Conservation (phyloP, 2,888 invertebrate species). For the Nineta flava region DNA sequence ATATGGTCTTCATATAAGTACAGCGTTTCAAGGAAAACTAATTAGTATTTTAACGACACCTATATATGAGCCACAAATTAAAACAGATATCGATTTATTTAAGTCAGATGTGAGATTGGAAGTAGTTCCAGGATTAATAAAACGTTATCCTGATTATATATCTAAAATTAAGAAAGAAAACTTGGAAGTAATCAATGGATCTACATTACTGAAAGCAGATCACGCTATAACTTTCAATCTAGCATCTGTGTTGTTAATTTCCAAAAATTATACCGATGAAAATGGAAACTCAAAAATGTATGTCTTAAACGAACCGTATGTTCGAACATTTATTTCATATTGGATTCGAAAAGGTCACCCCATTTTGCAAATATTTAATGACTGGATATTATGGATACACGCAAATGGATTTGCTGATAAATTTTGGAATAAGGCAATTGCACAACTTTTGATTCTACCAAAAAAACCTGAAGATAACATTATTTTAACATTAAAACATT, state of each 20-base stretch:
- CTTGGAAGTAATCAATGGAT: not conserved
- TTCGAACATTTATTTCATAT: not conserved
- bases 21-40: not conserved
- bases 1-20: not conserved
- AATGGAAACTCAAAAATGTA: not conserved
- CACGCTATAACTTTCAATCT: not conserved
- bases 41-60: not conserved
- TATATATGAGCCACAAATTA: not conserved
- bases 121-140: not conserved
- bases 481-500: not conserved
- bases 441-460: not conserved
- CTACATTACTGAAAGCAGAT: not conserved
- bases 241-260: no score
- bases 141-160: not conserved
- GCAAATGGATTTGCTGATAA: not conserved
- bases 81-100: not conserved
- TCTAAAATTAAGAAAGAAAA: not conserved
- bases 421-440: not conserved
- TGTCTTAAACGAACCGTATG: not conserved
- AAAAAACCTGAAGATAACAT: not conserved
- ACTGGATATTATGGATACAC: not conserved
- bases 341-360: not conserved
- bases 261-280: not conserved
- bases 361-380: not conserved
- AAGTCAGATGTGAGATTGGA: not conserved